These are phyloP conservation scores for Panthera uncia DNA, from an alignment of 2,113 vertebrate genomes.

Conservation along the genomic window DNA sequence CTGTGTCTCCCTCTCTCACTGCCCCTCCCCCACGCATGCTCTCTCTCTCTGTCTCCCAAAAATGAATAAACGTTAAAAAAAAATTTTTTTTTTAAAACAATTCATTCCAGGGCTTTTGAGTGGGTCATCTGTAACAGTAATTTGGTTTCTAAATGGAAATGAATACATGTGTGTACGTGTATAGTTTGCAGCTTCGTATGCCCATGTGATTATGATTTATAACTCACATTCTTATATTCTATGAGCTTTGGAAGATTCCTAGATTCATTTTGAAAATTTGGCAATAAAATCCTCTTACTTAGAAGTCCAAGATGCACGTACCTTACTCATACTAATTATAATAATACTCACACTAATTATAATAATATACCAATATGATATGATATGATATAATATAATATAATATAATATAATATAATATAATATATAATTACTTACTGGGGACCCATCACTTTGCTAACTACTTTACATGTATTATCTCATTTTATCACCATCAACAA, in stretches of 20 bases:
- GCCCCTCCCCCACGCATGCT: no score
- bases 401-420: background rate
- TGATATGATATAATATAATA: no score
- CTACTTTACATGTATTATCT: background rate
- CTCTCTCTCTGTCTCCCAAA: no score
- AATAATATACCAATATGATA: background rate
- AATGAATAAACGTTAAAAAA: no score
- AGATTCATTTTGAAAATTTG: background rate
- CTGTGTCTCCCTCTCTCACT: no score
- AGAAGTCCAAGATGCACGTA: background rate
- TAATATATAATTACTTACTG: background rate
- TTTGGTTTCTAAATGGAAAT: constrained; percentile 23
- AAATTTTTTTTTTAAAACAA: background rate
- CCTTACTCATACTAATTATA: background rate
- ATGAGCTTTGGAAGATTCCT: background rate
- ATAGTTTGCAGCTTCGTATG: background rate
- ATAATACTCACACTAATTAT: background rate
- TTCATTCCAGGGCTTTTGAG: background rate
- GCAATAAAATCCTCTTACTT: background rate
- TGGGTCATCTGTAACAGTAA: background rate
- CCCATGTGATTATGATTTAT: background rate
- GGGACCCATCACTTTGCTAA: background rate
- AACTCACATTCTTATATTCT: background rate
- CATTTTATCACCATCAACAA: background rate
- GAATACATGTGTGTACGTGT: background rate